Conservation (phyloP, 2,113 vertebrate genomes). For the Pungitius pungitius region DNA sequence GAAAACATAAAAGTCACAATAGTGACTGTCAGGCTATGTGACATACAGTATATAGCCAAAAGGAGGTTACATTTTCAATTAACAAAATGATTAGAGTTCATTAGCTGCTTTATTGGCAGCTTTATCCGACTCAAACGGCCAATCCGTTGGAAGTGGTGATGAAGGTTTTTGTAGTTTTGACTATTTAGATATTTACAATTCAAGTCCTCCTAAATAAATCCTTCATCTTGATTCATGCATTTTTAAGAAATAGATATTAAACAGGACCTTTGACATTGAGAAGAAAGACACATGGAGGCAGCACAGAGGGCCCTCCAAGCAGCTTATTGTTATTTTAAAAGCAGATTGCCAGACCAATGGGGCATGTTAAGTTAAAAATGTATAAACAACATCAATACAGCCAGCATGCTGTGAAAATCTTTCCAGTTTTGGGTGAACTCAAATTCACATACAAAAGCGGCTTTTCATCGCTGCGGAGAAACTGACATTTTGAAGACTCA, state of each 20-base stretch:
- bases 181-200: not conserved
- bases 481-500: constrained; percentile 48
- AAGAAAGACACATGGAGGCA: constrained; percentile 30
- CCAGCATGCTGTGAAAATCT: not conserved
- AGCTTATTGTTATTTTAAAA: constrained; percentile 7
- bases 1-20: not conserved
- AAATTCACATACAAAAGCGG: constrained; percentile 41
- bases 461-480: constrained; percentile 40
- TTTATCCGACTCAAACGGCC: not conserved
- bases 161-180: not conserved
- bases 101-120: too few relatives aligned
- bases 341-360: constrained; percentile 1
- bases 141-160: not conserved
- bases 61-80: not conserved
- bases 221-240: constrained; percentile 1
- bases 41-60: not conserved
- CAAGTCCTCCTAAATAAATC: not conserved
- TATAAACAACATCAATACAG: not conserved
- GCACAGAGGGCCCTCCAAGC: constrained; percentile 2
- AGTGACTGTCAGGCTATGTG: not conserved
- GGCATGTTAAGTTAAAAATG: not conserved
- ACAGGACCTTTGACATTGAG: constrained; percentile 9
- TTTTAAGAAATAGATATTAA: not conserved
- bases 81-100: not conserved
- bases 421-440: not conserved